phyloP scores from a whole-genome alignment of 2,797 vertebrate genomes.

The Mareca strepera region DNA sequence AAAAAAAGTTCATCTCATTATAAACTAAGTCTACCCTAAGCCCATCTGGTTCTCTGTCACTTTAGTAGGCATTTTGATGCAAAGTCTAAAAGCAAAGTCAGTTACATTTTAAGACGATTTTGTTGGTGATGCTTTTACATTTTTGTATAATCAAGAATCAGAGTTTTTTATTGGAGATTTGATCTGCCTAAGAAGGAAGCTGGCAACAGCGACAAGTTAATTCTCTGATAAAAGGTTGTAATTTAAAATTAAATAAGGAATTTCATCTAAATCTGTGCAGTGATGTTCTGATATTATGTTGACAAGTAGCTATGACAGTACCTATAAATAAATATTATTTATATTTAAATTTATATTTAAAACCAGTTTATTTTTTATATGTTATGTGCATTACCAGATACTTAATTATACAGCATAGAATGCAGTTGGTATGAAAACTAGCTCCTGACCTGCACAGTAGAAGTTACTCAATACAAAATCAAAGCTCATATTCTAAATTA shows the following conservation, averaged over 20 bases:
- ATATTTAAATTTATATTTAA: not conserved
- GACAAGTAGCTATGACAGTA: not conserved
- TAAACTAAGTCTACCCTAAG: not conserved
- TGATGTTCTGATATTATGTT: not conserved
- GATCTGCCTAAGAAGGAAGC: not conserved
- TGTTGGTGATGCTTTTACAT: not conserved
- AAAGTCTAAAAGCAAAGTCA: not conserved
- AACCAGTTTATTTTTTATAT: not conserved
- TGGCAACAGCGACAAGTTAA: not conserved
- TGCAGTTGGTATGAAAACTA: not conserved
- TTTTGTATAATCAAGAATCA: not conserved
- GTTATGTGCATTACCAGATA: accelerated
- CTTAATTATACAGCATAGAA: not conserved
- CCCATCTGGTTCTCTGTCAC: not conserved
- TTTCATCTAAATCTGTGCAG: not conserved
- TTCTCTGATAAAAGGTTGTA: not conserved
- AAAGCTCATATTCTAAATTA: not conserved
- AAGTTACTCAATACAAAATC: not conserved
- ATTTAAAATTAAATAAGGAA: not conserved
- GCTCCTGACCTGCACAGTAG: not conserved
- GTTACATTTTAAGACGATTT: not conserved
- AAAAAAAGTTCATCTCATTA: not conserved
- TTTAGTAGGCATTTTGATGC: not conserved
- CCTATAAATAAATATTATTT: not conserved
- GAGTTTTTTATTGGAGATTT: not conserved